A percentile compares a stretch with the other conserved stretches of the same genome.
Evolutionary conservation across 2,888 invertebrate species (phyloP).

Genomic region (Callyntrura sp.): DNA sequence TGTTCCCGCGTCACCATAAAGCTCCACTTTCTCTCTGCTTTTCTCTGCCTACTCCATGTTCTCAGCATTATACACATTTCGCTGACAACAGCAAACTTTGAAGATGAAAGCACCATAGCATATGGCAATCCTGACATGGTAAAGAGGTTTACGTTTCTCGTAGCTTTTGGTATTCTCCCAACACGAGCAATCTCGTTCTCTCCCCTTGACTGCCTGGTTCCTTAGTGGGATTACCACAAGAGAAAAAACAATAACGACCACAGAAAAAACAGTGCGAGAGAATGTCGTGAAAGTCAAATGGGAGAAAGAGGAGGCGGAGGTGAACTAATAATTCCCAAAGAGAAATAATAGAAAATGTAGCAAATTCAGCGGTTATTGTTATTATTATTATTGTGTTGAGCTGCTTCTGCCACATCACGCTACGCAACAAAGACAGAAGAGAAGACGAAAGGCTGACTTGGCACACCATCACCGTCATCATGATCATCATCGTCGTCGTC

Average conservation of each 20-base stretch:
- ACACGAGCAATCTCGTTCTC: no score
- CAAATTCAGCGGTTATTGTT: conserved; percentile 71
- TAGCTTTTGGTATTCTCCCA: not conserved
- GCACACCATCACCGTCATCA: not conserved
- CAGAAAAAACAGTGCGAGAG: not conserved
- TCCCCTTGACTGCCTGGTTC: conserved; percentile 32
- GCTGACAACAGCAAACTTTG: not conserved
- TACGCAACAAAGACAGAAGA: conserved; percentile 2
- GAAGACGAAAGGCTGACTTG: conserved; percentile 32
- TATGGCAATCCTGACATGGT: not conserved
- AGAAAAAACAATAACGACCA: conserved; percentile 36
- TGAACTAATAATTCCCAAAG: conserved; percentile 65
- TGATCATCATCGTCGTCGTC: no score
- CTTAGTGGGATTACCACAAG: conserved; percentile 35
- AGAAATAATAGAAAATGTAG: conserved; percentile 61
- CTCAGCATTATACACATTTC: no score
- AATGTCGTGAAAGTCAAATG: conserved; percentile 18
- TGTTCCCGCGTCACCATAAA: not conserved
- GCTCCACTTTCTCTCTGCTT: not conserved
- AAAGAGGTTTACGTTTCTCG: conserved; percentile 1
- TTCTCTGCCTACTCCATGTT: no score
- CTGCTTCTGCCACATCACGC: not conserved
- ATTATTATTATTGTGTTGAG: conserved; percentile 50
- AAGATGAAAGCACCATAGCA: not conserved
- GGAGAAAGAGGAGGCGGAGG: conserved; percentile 50